Evolutionary conservation across 1,140 invertebrate species (phyloP).

Genomic region (Wiebesia pumilae): DNA sequence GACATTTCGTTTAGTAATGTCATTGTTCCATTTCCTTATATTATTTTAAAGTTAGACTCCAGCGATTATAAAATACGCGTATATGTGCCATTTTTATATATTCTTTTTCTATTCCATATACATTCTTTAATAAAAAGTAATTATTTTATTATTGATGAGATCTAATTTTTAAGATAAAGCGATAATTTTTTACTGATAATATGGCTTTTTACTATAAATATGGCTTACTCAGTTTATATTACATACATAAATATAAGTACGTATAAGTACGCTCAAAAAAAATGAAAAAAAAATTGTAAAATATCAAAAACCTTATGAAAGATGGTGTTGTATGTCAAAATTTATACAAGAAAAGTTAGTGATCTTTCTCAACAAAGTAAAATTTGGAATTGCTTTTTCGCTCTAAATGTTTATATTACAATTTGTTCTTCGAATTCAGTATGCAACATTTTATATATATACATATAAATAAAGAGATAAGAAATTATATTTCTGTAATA

Average conservation of each 20-base stretch:
- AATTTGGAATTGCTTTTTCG: too few species aligned
- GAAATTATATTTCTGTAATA: too few species aligned
- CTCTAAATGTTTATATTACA: too few species aligned
- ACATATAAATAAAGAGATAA: too few species aligned
- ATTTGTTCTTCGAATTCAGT: too few species aligned
- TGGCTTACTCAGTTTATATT: too few species aligned
- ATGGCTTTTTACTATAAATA: too few species aligned
- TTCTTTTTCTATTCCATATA: neutral
- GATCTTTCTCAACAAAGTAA: too few species aligned
- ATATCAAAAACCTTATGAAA: neutral
- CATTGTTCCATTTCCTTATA: neutral
- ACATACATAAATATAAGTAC: neutral
- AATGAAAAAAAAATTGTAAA: neutral
- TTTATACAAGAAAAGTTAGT: too few species aligned
- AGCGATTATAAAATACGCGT: neutral
- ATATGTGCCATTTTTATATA: too few species aligned
- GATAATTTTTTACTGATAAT: neutral
- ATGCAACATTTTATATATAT: too few species aligned
- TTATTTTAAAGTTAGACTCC: neutral
- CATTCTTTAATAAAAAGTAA: neutral
- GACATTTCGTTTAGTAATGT: neutral
- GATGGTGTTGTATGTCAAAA: too few species aligned
- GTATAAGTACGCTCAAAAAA: neutral
- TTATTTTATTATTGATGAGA: slow-evolving; percentile 2
- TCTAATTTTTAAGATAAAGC: neutral